phyloP scores from a whole-genome alignment of 2,113 vertebrate species.

The Lagopus leucura region DNA sequence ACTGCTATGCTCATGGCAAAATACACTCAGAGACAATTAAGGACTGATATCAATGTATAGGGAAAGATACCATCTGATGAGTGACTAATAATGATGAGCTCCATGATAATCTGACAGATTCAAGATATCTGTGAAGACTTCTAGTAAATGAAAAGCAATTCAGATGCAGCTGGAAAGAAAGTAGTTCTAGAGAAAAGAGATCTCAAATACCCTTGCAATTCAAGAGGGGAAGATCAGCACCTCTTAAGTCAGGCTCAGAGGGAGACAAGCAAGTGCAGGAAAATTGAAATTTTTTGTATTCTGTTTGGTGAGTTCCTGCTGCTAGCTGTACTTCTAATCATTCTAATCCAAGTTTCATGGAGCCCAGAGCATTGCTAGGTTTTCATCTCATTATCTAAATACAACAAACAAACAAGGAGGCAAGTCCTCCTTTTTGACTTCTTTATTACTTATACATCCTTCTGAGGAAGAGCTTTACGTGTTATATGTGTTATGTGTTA shows the following conservation, averaged over 20 bases:
- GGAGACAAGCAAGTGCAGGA: background rate
- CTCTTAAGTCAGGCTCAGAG: background rate
- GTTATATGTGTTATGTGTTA: too few species aligned
- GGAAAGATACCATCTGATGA: conserved; percentile 47
- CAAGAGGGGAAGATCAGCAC: background rate
- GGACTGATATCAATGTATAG: background rate
- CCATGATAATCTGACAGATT: conserved; percentile 51
- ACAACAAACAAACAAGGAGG: background rate
- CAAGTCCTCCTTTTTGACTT: fast-evolving
- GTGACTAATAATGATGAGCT: conserved; percentile 45
- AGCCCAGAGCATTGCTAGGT: background rate
- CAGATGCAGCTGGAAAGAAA: background rate
- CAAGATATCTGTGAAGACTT: background rate
- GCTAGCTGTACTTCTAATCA: background rate
- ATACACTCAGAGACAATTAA: background rate
- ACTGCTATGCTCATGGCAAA: conserved; percentile 25
- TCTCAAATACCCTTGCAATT: background rate
- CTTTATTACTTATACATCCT: background rate
- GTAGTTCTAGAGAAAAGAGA: background rate
- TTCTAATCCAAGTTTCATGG: background rate
- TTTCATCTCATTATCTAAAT: background rate
- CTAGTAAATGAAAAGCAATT: conserved; percentile 12
- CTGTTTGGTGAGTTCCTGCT: background rate
- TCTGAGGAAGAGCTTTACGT: background rate
- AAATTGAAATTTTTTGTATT: background rate